Base-by-base conservation (phyloP, 1,140 invertebrate species). In the Heterodera carotae region DNA sequence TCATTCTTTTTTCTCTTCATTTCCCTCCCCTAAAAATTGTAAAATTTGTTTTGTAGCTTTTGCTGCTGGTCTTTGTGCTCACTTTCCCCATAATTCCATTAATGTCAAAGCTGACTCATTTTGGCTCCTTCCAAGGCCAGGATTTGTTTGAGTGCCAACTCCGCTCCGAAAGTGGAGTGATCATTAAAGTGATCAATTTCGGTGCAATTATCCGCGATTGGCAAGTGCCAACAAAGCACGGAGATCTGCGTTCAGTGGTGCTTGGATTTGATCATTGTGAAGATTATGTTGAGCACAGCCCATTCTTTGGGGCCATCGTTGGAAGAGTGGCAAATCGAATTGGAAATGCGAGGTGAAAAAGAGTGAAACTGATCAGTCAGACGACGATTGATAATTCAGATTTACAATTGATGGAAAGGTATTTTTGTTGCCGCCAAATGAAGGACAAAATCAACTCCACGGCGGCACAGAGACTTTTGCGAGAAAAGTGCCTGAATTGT, bases 221-320 rank as follows among this genome's bases (percentile, higher is more conserved):
- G 71, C 56, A 64, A 64, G 64, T 74, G 34, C 71, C 71, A 22
- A 34, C 29, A 3, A n/a, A 1, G 3, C 25, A 60, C 22, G 33
- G 56, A 18, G 25, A 74, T 22, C n/a, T 36, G 36, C 71, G 43
- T 22, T 74, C 56, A 15, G 71, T 74, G 25, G 71, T 74, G n/a
- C 71, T 74, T 34, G 71, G 71, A 56, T 74, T 74, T 74, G 71
- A 62, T 18, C n/a, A n/a, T n/a, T 27, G 66, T 22, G 71, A 74
- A 29, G 25, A 74, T 60, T 74, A 74, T 34, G 36, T 74, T 10
- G 27, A 60, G 64, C 64, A 74, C 64, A 74, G 71, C 36, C 71
- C 71, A 7, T 74, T 74, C 53, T 74, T 74, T 34, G 71, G 71
- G 4, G 71, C 71, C 25, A 60, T 74, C 29, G 33, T 74, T 25